These are phyloP conservation scores for Drosophila biarmipes DNA, from an alignment of 1,140 invertebrate species.

Conservation along the genomic window DNA sequence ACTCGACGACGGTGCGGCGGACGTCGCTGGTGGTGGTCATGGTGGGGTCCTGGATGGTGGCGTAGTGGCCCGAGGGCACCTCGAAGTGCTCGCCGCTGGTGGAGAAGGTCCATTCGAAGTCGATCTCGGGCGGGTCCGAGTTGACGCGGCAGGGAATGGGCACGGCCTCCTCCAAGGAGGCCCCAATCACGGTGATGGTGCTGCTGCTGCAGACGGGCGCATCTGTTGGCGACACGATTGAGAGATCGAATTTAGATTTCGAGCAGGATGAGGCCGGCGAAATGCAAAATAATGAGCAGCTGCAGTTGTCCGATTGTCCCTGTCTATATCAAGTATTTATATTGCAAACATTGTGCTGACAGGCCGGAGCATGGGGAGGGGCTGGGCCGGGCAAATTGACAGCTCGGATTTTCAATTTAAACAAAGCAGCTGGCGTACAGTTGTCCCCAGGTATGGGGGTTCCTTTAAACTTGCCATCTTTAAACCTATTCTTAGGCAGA, in stretches of 20 bases:
- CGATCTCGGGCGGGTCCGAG: slow-evolving; percentile 92
- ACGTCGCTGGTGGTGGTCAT: slow-evolving; percentile 81
- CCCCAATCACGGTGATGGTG: slow-evolving; percentile 90
- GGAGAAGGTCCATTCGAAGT: slow-evolving; percentile 95
- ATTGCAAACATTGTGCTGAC: slow-evolving; percentile 68
- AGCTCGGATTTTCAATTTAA: slow-evolving; percentile 78
- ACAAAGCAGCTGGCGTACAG: slow-evolving; percentile 49
- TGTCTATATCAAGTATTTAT: slow-evolving; percentile 60
- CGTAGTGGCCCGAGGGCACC: slow-evolving; percentile 87
- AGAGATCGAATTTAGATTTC: slow-evolving; percentile 28
- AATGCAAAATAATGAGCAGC: slow-evolving; percentile 79
- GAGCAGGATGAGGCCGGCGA: slow-evolving; percentile 4
- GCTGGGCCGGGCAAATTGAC: slow-evolving; percentile 52
- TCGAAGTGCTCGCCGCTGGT: slow-evolving; percentile 94
- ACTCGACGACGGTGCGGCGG: slow-evolving; percentile 80
- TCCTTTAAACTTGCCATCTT: not conserved
- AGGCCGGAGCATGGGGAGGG: slow-evolving; percentile 19
- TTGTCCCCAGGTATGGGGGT: slow-evolving; percentile 20
- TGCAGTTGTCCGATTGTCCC: slow-evolving; percentile 54
- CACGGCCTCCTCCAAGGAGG: slow-evolving; percentile 92
- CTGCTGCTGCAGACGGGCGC: slow-evolving; percentile 91
- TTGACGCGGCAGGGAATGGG: slow-evolving; percentile 93
- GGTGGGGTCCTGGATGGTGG: slow-evolving; percentile 83
- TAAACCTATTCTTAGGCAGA: not conserved
- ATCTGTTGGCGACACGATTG: slow-evolving; percentile 86